Evolutionary conservation across 2,113 vertebrate species (phyloP), one percentile per base, ranked within the genome.

Genomic region (Phalacrocorax pelagicus): DNA sequence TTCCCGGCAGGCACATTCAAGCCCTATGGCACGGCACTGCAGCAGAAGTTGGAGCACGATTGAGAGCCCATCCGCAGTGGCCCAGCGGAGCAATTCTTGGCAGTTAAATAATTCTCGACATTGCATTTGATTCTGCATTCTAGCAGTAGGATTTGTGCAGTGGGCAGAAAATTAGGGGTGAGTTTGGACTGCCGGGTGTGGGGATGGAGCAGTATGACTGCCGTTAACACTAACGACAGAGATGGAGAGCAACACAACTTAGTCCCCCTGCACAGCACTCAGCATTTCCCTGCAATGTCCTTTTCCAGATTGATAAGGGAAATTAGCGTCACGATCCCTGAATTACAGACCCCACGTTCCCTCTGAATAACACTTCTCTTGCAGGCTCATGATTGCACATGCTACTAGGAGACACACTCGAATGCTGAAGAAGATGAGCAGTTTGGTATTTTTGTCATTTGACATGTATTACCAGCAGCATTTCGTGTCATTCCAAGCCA

Each of bases 281-380:
- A 9, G 52, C 40, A 1, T 17, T 49, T 71, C 49, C 74, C 52
- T n/a, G 65, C 70, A 11, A 26, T 14, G 14, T 13, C 63, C 38
- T 44, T 44, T 18, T 6, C 47, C 52, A 36, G 65, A 15, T 3
- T 10, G 46, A 55, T 24, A 57, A 21, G 24, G n/a, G 59, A 67
- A 78, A 62, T n/a, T 1, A 78, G 71, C 19, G 0, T n/a, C 40
- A 51, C 3, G 1, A 24, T 66, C 58, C 21, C 57, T 2, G 13
- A 66, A 47, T 57, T 34, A 26, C 46, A 57, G 70, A 44, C 52
- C 66, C 77, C 3, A 42, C 0, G 3, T 6, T 73, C 52, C 71
- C 71, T 30, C 63, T 49, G 52, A 49, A 27, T 12, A 81, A 66
- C 70, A 59, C n/a, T 36, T 40, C 63, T 55, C 38, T 9, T 5